These are phyloP conservation scores for Phortica magna DNA, from an alignment of 2,888 invertebrate genomes.

Conservation along the genomic window DNA sequence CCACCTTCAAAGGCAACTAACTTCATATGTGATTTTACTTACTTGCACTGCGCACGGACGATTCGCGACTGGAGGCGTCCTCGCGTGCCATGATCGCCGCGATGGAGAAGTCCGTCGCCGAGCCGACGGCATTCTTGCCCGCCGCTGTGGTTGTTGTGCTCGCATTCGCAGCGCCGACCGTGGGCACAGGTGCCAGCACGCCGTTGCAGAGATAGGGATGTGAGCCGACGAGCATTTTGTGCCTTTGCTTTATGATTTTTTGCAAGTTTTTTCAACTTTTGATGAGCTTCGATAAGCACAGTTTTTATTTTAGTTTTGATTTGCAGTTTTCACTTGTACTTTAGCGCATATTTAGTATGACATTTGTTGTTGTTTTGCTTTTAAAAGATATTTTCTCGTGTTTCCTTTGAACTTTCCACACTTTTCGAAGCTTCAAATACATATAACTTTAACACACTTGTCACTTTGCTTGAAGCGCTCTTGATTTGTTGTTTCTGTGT, in stretches of 20 bases:
- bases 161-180: constrained; percentile 41
- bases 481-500: neutral
- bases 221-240: constrained; percentile 73
- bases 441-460: constrained; percentile 30
- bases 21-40: constrained; percentile 55
- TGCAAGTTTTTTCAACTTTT: constrained; percentile 38
- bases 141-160: constrained; percentile 64
- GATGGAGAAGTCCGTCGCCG: constrained; percentile 95
- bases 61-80: constrained; percentile 75
- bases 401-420: constrained; percentile 3
- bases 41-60: constrained; percentile 75
- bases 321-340: constrained; percentile 44
- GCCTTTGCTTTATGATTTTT: constrained; percentile 26
- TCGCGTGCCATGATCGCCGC: constrained; percentile 94
- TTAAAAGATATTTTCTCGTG: neutral
- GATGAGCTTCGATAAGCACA: constrained; percentile 57
- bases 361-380: neutral
- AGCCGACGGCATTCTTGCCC: constrained; percentile 75
- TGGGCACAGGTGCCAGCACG: constrained; percentile 58
- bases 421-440: constrained; percentile 31
- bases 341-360: neutral
- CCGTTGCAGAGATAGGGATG: constrained; percentile 74
- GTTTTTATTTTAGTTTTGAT: constrained; percentile 28
- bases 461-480: neutral
- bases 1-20: neutral